Percentiles rank a stretch among this genome's conserved stretches.
These are phyloP conservation scores for Plectropomus leopardus DNA, from an alignment of 2,113 vertebrate species.

Conservation along the genomic window DNA sequence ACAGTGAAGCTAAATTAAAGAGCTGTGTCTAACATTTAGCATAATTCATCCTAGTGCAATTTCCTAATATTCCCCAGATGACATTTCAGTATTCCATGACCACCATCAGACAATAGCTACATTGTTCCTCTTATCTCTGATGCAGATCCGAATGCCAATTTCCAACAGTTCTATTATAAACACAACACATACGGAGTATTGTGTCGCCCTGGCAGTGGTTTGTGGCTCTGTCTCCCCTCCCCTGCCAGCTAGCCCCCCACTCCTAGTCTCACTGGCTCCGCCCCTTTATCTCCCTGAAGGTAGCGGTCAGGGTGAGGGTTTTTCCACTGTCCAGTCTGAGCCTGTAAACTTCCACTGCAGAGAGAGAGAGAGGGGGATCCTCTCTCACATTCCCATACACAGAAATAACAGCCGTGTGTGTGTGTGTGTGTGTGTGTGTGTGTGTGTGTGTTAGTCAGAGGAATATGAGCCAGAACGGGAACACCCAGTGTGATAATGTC, in stretches of 20 bases:
- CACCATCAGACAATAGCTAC: no score
- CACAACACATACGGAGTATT: constrained; percentile 12
- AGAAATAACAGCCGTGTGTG: constrained; percentile 34
- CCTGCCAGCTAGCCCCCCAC: not conserved
- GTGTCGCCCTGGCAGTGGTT: not conserved
- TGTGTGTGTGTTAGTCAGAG: not conserved
- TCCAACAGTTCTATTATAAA: not conserved
- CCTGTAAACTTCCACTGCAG: constrained; percentile 80
- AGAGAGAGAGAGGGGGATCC: constrained; percentile 52
- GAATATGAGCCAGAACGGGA: not conserved
- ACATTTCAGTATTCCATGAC: not conserved
- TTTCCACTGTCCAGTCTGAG: constrained; percentile 74
- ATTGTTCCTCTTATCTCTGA: not conserved
- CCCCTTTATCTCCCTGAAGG: constrained; percentile 31
- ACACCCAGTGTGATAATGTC: not conserved
- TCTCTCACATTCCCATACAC: constrained; percentile 21
- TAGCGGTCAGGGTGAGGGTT: constrained; percentile 65
- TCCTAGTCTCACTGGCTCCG: constrained; percentile 11
- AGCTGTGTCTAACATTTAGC: not conserved
- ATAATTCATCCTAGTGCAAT: not conserved
- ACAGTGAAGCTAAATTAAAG: not conserved
- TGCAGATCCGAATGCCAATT: not conserved
- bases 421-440: constrained; percentile 2
- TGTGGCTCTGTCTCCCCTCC: not conserved
- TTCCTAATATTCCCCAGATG: no score